Percentiles rank a stretch among this genome's conserved stretches.
Evolutionary conservation across 2,797 vertebrate genomes (phyloP).

Genomic region (Ambastaia sidthimunki): DNA sequence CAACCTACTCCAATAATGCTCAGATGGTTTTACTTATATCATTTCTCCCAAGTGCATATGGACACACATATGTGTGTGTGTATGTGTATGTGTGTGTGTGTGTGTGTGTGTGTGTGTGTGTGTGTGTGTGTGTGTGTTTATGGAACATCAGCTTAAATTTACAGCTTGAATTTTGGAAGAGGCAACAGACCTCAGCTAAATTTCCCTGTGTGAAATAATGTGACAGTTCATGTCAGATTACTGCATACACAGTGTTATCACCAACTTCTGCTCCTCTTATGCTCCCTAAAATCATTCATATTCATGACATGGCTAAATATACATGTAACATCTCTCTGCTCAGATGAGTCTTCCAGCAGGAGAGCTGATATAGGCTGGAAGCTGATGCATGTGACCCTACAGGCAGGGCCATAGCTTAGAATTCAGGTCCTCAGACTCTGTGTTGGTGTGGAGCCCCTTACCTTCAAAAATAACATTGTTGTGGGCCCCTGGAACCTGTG

Average conservation of each 20-base stretch:
- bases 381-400: slow-evolving; percentile 26
- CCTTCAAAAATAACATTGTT: neutral
- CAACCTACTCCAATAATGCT: neutral
- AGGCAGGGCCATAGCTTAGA: neutral
- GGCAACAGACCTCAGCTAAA: neutral
- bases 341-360: slow-evolving; percentile 6
- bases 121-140: too few relatives aligned
- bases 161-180: slow-evolving; percentile 17
- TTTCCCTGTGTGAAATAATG: neutral
- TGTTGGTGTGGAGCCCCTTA: neutral
- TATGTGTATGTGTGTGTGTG: too few relatives aligned
- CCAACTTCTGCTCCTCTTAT: slow-evolving; percentile 19
- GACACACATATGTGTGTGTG: too few relatives aligned
- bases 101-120: too few relatives aligned
- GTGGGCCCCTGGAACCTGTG: neutral
- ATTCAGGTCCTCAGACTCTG: neutral
- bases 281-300: slow-evolving; percentile 44
- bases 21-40: too few relatives aligned
- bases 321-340: slow-evolving; percentile 24
- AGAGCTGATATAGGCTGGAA: slow-evolving; percentile 21
- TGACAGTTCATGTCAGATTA: slow-evolving; percentile 7
- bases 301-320: slow-evolving; percentile 54
- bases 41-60: too few relatives aligned
- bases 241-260: slow-evolving; percentile 3
- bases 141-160: slow-evolving; percentile 2